These are phyloP conservation scores for Melanargia galathea DNA, from an alignment of 2,888 invertebrate genomes.

Conservation along the genomic window DNA sequence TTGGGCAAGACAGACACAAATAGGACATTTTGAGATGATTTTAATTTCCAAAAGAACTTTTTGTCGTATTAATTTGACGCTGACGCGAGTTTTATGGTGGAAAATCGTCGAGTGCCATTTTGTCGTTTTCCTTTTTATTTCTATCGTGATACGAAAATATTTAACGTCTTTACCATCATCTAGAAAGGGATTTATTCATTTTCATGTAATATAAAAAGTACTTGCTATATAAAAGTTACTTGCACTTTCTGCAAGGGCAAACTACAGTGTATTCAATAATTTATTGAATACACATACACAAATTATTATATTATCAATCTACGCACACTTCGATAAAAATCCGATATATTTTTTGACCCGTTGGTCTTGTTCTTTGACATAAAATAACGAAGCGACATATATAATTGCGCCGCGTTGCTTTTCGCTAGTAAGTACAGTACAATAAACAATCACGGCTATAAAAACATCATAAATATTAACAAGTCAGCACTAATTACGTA, in stretches of 20 bases:
- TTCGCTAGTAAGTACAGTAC: not conserved
- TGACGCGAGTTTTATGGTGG: no score
- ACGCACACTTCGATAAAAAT: not conserved
- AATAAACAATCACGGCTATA: not conserved
- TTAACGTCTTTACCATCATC: not conserved
- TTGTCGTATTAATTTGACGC: no score
- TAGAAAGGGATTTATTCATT: not conserved
- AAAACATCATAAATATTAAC: conserved; percentile 15
- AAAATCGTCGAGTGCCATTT: not conserved
- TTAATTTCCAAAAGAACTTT: not conserved
- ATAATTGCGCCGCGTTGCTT: not conserved
- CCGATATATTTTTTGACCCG: not conserved
- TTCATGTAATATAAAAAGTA: not conserved
- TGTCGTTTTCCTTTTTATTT: not conserved
- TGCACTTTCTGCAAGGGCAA: not conserved
- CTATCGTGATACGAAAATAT: not conserved
- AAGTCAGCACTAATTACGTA: conserved; percentile 21
- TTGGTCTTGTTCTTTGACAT: not conserved
- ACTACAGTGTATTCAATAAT: not conserved
- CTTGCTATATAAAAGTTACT: no score
- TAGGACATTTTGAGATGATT: not conserved
- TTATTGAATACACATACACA: no score
- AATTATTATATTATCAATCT: no score
- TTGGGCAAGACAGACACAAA: not conserved
- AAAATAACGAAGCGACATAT: no score